Base-by-base conservation (phyloP, 2,113 vertebrate species). In the Phaethornis superciliosus region DNA sequence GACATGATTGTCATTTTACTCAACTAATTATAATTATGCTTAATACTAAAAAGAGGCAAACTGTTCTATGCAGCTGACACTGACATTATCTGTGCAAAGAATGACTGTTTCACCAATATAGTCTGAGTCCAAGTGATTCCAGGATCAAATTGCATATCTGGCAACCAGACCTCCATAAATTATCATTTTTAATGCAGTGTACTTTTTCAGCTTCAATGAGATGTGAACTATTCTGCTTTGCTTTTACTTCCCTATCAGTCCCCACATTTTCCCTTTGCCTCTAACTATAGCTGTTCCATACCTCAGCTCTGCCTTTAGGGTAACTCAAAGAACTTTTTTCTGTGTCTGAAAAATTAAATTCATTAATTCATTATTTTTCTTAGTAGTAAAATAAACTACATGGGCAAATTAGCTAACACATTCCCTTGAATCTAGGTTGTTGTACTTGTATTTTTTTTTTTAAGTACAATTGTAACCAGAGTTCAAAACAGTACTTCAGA, bases 101-200 rank as follows among this genome's bases (percentile, higher is more conserved):
- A 77, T 47, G 44, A 89, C 78, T 89, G 24, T 87, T 88, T 91
- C 79, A 81, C 59, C 92, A 95, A 82, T 72, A 91, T 7, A 93
- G 55, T 65, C 67, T 60, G 63, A 91, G 85, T 94, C 91, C 81
- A 93, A 89, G 75, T 44, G 78, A 89, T 85, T 95, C 87, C 84
- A 94, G 55, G 47, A 94, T 35, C 42, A 92, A 95, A 91, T 77
- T 95, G 89, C 94, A 91, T 88, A 77, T 28, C 87, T 94, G 91
- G 91, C 93, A 95, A 91, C 74, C 75, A 88, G 52, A 77, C 47
- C n/a, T 83, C 79, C 72, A 59, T 67, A 88, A 94, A 95, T 95
- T 74, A 89, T 71, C 10, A 71, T 94, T 94, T 88, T 74, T 82
- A 92, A 89, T 67, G 51, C 16, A 77, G 15, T 1, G 0, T 55